A percentile compares a stretch with the other conserved stretches of the same genome.
phyloP scores from a whole-genome alignment of 2,888 invertebrate genomes.

The Brenthis daphne region DNA sequence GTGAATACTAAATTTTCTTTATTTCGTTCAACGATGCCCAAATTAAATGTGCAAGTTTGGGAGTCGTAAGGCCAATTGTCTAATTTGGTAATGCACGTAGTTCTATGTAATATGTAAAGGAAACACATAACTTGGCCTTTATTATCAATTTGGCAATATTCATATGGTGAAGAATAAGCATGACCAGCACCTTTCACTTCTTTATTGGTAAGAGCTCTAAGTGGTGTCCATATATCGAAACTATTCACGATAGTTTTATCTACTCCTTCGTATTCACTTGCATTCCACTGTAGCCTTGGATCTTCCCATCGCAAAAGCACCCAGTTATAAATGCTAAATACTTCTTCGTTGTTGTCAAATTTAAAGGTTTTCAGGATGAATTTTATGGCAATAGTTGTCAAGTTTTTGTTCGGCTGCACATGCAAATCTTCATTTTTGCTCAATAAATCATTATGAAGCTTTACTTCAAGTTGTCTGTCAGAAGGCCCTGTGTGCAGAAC shows the following conservation, averaged over 20 bases:
- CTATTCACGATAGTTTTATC: constrained; percentile 18
- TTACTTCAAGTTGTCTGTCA: not conserved
- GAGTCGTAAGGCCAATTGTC: constrained; percentile 53
- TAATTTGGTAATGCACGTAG: constrained; percentile 45
- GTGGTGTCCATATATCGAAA: constrained; percentile 44
- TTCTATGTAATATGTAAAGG: constrained; percentile 12
- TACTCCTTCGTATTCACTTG: constrained; percentile 41
- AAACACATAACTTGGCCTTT: constrained; percentile 43
- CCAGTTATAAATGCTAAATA: constrained; percentile 45
- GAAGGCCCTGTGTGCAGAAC: not conserved
- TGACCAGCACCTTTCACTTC: constrained; percentile 27
- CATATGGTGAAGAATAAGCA: not conserved
- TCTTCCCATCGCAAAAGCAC: constrained; percentile 43
- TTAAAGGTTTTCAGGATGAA: constrained; percentile 49
- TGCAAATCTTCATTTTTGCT: not conserved
- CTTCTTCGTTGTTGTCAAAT: constrained; percentile 44
- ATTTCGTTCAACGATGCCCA: constrained; percentile 27
- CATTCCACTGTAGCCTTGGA: constrained; percentile 44
- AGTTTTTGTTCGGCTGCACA: constrained; percentile 9
- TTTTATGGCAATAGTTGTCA: constrained; percentile 23
- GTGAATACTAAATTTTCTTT: constrained; percentile 37
- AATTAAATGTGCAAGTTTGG: constrained; percentile 48
- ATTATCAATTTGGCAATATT: constrained; percentile 40
- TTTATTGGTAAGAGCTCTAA: constrained; percentile 42
- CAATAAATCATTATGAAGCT: constrained; percentile 10